phyloP scores from a whole-genome alignment of 2,797 vertebrate genomes.

The Okamejei kenojei region DNA sequence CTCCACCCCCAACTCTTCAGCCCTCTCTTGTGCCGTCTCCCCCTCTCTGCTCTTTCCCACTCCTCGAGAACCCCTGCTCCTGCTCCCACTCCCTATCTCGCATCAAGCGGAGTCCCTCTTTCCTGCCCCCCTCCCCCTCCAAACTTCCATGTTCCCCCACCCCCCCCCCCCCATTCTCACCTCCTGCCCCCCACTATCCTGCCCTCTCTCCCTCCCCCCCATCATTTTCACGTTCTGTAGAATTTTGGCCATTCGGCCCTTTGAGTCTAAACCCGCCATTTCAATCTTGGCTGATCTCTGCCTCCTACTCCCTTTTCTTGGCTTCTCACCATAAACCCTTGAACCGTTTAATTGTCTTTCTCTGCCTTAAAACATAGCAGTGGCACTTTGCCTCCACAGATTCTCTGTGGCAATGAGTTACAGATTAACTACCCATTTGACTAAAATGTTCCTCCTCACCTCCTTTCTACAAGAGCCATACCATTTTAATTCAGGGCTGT shows the following conservation, averaged over 20 bases:
- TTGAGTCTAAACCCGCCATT: background rate
- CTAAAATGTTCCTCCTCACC: too few relatives aligned
- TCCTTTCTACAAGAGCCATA: too few relatives aligned
- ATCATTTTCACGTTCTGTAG: too few relatives aligned
- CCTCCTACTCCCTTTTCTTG: background rate
- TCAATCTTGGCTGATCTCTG: background rate
- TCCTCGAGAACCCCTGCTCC: background rate
- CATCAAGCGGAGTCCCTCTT: background rate
- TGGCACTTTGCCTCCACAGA: too few relatives aligned
- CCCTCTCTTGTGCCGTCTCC: background rate
- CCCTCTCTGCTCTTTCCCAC: too few relatives aligned
- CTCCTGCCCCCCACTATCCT: background rate
- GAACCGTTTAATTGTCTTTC: too few relatives aligned
- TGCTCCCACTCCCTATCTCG: background rate
- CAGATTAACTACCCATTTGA: too few relatives aligned
- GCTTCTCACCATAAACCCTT: background rate
- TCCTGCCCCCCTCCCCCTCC: background rate
- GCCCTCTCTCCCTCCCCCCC: too few relatives aligned
- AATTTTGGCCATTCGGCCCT: background rate
- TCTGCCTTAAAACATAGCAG: too few relatives aligned
- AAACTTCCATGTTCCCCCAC: too few relatives aligned
- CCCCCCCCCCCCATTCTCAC: background rate
- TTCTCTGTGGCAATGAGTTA: too few relatives aligned
- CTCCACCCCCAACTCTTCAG: background rate
- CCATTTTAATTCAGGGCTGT: too few relatives aligned